Conservation (phyloP, 1,140 invertebrate genomes). For the Drosophila chauvacae region DNA sequence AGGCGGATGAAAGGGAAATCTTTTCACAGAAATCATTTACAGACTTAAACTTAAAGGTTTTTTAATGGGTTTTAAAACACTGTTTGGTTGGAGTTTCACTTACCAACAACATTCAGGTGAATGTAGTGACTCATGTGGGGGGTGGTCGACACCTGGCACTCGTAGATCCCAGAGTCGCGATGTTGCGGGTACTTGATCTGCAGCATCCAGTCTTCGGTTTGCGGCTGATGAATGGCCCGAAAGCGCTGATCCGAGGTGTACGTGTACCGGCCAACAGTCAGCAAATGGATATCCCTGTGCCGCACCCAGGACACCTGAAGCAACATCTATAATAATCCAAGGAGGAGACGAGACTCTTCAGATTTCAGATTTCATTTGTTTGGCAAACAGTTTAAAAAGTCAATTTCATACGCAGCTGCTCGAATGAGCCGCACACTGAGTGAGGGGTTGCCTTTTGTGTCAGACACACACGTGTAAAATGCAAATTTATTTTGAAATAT, state of each 20-base stretch:
- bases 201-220: slow-evolving; percentile 95
- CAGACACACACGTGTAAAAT: slow-evolving; percentile 67
- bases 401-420: slow-evolving; percentile 62
- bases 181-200: slow-evolving; percentile 93
- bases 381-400: slow-evolving; percentile 76
- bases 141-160: slow-evolving; percentile 95
- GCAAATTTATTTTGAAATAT: slow-evolving; percentile 72
- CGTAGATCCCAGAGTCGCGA: slow-evolving; percentile 92
- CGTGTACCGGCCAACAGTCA: slow-evolving; percentile 95
- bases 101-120: slow-evolving; percentile 93
- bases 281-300: slow-evolving; percentile 93
- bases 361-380: slow-evolving; percentile 56
- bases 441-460: slow-evolving; percentile 29
- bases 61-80: background rate
- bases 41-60: background rate
- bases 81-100: slow-evolving; percentile 85
- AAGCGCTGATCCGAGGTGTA: slow-evolving; percentile 96
- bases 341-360: background rate
- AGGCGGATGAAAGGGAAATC: background rate
- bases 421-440: slow-evolving; percentile 7
- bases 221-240: slow-evolving; percentile 92
- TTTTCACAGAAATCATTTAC: background rate
- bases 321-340: slow-evolving; percentile 86
- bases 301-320: slow-evolving; percentile 95
- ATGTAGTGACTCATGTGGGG: slow-evolving; percentile 95